Conservation (phyloP, 37 sponge, comb jelly and placozoan species). For the Halichondria panicea region DNA sequence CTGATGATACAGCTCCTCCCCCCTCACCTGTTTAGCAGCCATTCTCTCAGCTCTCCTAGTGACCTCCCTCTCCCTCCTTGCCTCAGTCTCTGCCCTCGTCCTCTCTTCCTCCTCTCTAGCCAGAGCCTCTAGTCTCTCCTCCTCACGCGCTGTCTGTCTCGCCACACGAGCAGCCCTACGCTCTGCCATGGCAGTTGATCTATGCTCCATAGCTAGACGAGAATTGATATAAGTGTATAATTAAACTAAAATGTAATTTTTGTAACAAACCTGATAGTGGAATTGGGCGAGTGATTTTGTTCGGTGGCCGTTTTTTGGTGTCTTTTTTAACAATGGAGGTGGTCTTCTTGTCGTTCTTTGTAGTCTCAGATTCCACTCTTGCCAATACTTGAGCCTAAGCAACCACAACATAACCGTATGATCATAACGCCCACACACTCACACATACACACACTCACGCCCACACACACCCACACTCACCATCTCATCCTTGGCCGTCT, state of each 20-base stretch:
- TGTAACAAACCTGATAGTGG: background rate
- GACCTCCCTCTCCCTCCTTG: slow-evolving; percentile 26
- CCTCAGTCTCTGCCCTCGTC: slow-evolving; percentile 23
- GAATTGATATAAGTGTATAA: background rate
- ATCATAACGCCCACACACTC: too few species aligned
- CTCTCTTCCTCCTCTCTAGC: slow-evolving; percentile 53
- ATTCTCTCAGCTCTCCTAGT: slow-evolving; percentile 59
- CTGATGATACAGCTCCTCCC: too few species aligned
- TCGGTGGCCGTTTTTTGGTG: too few species aligned
- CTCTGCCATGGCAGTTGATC: slow-evolving; percentile 54
- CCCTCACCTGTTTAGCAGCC: slow-evolving; percentile 52
- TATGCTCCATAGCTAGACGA: slow-evolving; percentile 57
- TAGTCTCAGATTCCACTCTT: too few species aligned
- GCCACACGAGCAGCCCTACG: slow-evolving; percentile 47
- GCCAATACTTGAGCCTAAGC: too few species aligned
- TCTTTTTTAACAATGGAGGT: too few species aligned
- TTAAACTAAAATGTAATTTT: background rate
- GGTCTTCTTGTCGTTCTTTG: too few species aligned
- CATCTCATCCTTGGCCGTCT: too few species aligned
- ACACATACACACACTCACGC: too few species aligned
- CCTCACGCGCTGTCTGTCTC: slow-evolving; percentile 27
- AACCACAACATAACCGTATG: too few species aligned
- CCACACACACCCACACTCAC: too few species aligned
- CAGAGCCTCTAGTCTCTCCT: slow-evolving; percentile 24
- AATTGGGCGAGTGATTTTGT: background rate